A percentile compares a stretch with the other conserved stretches of the same genome.
Evolutionary conservation across 1,140 invertebrate genomes (phyloP).

Genomic region (Eupristina koningsbergeri): DNA sequence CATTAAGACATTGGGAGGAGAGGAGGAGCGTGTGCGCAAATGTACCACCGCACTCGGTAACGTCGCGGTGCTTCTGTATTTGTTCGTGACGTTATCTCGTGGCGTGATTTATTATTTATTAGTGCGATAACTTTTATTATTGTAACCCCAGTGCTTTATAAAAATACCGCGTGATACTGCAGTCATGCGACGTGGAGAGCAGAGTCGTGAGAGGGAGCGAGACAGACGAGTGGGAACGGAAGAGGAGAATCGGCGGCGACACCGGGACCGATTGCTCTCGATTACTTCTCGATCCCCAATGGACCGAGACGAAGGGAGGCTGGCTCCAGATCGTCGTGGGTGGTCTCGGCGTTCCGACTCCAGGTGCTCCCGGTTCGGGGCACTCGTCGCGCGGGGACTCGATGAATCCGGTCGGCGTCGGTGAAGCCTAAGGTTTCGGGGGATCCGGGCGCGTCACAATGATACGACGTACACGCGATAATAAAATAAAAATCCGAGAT

Average conservation of each 20-base stretch:
- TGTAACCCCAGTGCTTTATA: slow-evolving; percentile 66
- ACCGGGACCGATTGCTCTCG: not conserved
- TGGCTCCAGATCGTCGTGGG: too few relatives aligned
- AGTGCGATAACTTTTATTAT: slow-evolving; percentile 69
- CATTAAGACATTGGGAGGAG: slow-evolving; percentile 3
- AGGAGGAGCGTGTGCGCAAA: slow-evolving; percentile 33
- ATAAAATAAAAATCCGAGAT: slow-evolving; percentile 42
- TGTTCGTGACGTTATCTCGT: slow-evolving; percentile 62
- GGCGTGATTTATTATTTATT: slow-evolving; percentile 70
- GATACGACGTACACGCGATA: slow-evolving; percentile 35
- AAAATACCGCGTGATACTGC: slow-evolving; percentile 65
- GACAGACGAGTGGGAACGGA: not conserved
- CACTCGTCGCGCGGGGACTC: too few relatives aligned
- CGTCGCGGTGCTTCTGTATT: slow-evolving; percentile 49
- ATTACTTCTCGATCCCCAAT: too few relatives aligned
- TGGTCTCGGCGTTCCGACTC: too few relatives aligned
- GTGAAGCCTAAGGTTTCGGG: not conserved
- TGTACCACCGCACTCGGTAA: slow-evolving; percentile 3
- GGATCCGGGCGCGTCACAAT: slow-evolving; percentile 4
- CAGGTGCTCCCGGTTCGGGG: too few relatives aligned
- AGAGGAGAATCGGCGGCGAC: not conserved
- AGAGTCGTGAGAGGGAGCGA: not conserved
- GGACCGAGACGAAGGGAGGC: too few relatives aligned
- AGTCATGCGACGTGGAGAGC: slow-evolving; percentile 12
- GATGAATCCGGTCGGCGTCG: not conserved